Evolutionary conservation across 2,113 vertebrate species (phyloP).

Genomic region (Rhinopithecus roxellana): DNA sequence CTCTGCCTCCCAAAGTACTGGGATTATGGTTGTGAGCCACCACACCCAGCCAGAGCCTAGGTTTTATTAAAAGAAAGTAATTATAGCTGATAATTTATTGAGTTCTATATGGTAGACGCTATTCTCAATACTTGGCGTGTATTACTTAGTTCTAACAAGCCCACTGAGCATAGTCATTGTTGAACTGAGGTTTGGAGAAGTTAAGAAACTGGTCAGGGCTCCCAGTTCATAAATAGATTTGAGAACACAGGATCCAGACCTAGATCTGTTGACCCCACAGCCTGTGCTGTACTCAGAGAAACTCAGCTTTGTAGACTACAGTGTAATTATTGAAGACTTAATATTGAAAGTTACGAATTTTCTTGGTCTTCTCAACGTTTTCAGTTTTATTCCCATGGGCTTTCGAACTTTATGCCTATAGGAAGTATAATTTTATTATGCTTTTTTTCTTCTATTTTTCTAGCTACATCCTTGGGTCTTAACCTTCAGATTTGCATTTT

Average conservation of each 20-base stretch:
- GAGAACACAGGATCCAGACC: not conserved
- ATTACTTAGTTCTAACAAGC: not conserved
- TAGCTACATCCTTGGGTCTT: not conserved
- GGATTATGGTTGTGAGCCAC: too few species aligned
- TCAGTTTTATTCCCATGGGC: not conserved
- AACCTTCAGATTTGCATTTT: slow-evolving; percentile 15
- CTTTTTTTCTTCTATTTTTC: not conserved
- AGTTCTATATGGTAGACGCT: not conserved
- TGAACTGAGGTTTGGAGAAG: not conserved
- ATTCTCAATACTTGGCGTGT: not conserved
- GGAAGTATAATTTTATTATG: not conserved
- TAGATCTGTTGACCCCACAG: not conserved
- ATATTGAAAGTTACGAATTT: not conserved
- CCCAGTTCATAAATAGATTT: not conserved
- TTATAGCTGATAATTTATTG: not conserved
- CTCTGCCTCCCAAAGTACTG: too few species aligned
- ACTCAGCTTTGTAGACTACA: not conserved
- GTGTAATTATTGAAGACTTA: not conserved
- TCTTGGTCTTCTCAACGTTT: not conserved
- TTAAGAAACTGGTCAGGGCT: not conserved
- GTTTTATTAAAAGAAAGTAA: slow-evolving; percentile 14
- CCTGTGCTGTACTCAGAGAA: not conserved
- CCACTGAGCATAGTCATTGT: not conserved
- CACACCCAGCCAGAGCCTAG: not conserved
- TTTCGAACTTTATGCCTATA: not conserved